phyloP scores from a whole-genome alignment of 2,113 vertebrate species.

The Ornithorhynchus anatinus region DNA sequence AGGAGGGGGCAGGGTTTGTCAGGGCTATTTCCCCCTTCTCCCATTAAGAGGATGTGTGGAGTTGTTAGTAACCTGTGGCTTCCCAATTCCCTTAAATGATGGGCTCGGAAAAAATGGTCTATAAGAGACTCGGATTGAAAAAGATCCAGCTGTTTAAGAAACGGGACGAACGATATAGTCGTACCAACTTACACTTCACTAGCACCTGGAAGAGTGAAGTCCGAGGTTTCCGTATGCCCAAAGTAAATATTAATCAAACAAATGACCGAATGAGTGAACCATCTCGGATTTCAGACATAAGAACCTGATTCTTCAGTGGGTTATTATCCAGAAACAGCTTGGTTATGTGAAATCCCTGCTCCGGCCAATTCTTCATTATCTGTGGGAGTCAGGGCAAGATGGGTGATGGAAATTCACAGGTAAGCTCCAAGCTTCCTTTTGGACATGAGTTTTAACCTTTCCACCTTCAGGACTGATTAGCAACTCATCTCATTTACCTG shows the following conservation, averaged over 20 bases:
- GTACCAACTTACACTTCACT: too few relatives aligned
- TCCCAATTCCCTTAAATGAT: not conserved
- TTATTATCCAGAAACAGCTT: not conserved
- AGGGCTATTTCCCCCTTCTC: not conserved
- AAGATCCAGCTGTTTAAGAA: not conserved
- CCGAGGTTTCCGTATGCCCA: not conserved
- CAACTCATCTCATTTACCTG: too few relatives aligned
- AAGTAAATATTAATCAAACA: constrained; percentile 2
- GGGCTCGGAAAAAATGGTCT: not conserved
- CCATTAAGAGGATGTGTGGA: not conserved
- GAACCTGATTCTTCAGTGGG: not conserved
- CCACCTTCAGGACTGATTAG: not conserved
- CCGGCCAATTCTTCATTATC: not conserved
- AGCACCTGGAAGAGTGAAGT: too few relatives aligned
- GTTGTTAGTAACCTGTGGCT: not conserved
- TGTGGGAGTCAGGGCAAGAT: not conserved
- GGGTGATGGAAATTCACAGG: not conserved
- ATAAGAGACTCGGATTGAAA: not conserved
- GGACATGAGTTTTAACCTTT: not conserved
- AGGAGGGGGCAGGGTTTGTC: not conserved
- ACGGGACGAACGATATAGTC: too few relatives aligned
- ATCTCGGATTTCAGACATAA: not conserved
- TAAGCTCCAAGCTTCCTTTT: not conserved
- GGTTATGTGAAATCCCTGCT: not conserved
- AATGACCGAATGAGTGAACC: not conserved